Conservation (phyloP, 2,797 vertebrate genomes). For the Apogon hyalosoma region DNA sequence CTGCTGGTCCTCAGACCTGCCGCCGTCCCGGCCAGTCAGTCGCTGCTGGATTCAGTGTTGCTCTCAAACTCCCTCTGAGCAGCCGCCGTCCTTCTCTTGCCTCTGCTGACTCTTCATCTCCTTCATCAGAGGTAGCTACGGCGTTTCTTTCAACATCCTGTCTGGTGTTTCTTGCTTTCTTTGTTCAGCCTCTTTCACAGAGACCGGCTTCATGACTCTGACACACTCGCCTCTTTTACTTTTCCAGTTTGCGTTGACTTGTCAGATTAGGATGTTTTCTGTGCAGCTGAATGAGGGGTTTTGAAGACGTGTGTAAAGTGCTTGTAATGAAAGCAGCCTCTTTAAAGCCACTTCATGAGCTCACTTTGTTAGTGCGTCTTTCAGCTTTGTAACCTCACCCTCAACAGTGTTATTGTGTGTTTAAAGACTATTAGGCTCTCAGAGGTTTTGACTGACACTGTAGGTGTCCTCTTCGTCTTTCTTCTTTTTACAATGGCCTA, state of each 20-base stretch:
- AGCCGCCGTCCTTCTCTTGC: not conserved
- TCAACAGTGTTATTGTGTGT: not conserved
- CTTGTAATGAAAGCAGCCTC: constrained; percentile 17
- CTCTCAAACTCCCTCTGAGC: not conserved
- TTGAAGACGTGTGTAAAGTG: not conserved
- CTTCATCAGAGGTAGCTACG: constrained; percentile 61
- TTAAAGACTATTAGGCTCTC: constrained; percentile 6
- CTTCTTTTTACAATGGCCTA: constrained; percentile 39
- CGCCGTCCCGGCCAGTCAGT: not conserved
- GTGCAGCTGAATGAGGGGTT: constrained; percentile 37
- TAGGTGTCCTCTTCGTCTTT: not conserved
- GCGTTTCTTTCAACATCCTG: constrained; percentile 1
- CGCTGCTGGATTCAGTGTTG: constrained; percentile 13
- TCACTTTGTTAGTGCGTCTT: constrained; percentile 40
- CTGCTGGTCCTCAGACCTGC: not conserved
- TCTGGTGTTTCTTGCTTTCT: constrained; percentile 19
- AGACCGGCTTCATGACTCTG: not conserved
- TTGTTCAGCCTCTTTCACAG: constrained; percentile 36
- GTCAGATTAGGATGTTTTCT: constrained; percentile 4
- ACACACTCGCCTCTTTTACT: constrained; percentile 9
- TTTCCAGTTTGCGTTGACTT: constrained; percentile 2
- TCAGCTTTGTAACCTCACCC: constrained; percentile 1
- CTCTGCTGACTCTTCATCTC: constrained; percentile 20
- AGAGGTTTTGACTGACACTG: not conserved
- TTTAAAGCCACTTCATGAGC: constrained; percentile 19